Evolutionary conservation across 2,888 invertebrate species (phyloP).

Genomic region (Anorthoa munda): DNA sequence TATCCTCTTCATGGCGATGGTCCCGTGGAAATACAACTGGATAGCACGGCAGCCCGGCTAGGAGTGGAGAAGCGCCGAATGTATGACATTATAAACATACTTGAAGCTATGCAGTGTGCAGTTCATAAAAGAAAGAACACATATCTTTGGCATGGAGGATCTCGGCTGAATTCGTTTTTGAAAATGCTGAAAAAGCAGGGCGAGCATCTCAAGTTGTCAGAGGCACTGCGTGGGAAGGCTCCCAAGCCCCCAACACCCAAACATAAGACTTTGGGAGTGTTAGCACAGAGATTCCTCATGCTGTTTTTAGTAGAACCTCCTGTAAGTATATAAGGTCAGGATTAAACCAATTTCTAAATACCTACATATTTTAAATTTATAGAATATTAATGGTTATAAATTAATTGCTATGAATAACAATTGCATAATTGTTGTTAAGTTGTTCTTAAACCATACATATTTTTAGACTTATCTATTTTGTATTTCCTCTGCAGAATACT

Average conservation of each 20-base stretch:
- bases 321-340: slow-evolving; percentile 82
- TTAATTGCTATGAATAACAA: too few relatives aligned
- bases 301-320: slow-evolving; percentile 92
- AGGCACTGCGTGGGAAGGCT: slow-evolving; percentile 88
- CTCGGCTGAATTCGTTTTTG: slow-evolving; percentile 91
- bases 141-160: slow-evolving; percentile 93
- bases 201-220: slow-evolving; percentile 88
- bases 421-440: background rate
- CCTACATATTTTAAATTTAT: too few relatives aligned
- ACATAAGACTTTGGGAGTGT: slow-evolving; percentile 93
- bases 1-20: slow-evolving; percentile 89
- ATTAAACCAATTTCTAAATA: background rate
- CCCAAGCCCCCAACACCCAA: slow-evolving; percentile 89
- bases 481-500: slow-evolving; percentile 88
- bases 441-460: background rate
- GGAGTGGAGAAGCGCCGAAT: slow-evolving; percentile 93
- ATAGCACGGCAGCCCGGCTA: slow-evolving; percentile 92
- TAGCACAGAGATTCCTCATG: slow-evolving; percentile 94
- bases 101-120: slow-evolving; percentile 93
- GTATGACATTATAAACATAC: slow-evolving; percentile 94
- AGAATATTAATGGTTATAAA: background rate
- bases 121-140: slow-evolving; percentile 92
- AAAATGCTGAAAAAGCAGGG: slow-evolving; percentile 92
- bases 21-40: slow-evolving; percentile 91
- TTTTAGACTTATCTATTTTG: slow-evolving; percentile 1